Percentiles rank a stretch among this genome's conserved stretches.
Evolutionary conservation across 2,888 invertebrate species (phyloP).

Genomic region (Charanyca ferruginea): DNA sequence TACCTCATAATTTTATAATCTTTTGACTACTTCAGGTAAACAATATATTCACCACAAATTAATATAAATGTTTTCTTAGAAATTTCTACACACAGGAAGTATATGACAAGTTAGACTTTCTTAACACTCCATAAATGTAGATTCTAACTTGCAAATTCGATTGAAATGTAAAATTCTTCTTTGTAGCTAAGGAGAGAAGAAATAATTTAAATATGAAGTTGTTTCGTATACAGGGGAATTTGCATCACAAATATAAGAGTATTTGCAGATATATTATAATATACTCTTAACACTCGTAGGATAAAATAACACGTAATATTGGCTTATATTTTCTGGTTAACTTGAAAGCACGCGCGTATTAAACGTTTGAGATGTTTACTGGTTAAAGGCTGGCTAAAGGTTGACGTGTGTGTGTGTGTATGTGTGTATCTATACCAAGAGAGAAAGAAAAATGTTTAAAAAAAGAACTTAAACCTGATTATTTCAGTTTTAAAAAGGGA

Average conservation of each 20-base stretch:
- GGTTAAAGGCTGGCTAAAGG: too few relatives aligned
- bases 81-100: slow-evolving; percentile 4
- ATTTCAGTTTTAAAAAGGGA: too few relatives aligned
- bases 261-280: slow-evolving; percentile 13
- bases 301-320: background rate
- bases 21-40: too few relatives aligned
- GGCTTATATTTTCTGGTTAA: too few relatives aligned
- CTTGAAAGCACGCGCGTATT: too few relatives aligned
- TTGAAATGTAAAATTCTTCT: slow-evolving; percentile 51
- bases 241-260: slow-evolving; percentile 36
- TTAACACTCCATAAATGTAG: slow-evolving; percentile 42
- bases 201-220: slow-evolving; percentile 52
- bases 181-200: slow-evolving; percentile 41
- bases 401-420: too few relatives aligned
- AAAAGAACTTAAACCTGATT: too few relatives aligned
- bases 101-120: slow-evolving; percentile 15
- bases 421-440: too few relatives aligned
- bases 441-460: too few relatives aligned
- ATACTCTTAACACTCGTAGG: background rate
- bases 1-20: too few relatives aligned
- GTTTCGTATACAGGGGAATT: slow-evolving; percentile 18
- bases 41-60: background rate
- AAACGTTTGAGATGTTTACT: too few relatives aligned
- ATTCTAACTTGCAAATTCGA: slow-evolving; percentile 54
- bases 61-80: slow-evolving; percentile 5